Evolutionary conservation across 2,888 invertebrate species (phyloP), one percentile per base, ranked within the genome.

Genomic region (Lithophane leautieri): DNA sequence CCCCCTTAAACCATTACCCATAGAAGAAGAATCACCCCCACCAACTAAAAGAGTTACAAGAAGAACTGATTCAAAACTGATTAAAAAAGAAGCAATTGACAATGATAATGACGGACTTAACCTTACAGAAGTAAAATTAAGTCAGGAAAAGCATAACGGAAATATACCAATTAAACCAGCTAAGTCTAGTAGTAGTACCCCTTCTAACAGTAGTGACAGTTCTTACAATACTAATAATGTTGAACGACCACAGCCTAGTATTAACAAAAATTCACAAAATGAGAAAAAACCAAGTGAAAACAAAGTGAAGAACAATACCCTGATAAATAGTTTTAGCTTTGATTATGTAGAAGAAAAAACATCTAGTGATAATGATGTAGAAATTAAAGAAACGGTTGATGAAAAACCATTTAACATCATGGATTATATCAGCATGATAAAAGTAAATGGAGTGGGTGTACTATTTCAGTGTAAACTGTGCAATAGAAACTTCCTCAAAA

Each of bases 381-480:
- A 86, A 54, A 73, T 83, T 67, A 90, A 90, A 79, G 77, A 81
- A 19, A 79, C 81, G 25, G 78, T 82, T 73, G 78, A 82, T 74
- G 77, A 80, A 63, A 89, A 90, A 79, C 89, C 90, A 47, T 96
- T 96, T 83, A 90, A 96, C 83, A 96, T 96, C 52, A 95, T 96
- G 95, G 94, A 96, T 74, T 92, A 96, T 85, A 91, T 96, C 2
- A 94, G 93, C 79, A 95, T 91, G 86, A 95, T 96, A 14, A 96
- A 95, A 91, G 96, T 96, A 0, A 95, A 94, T 88, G 95, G 94
- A 61, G 95, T 96, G 3, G 97, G 97, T 68, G 89, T 93, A n/a
- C 86, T 97, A 28, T 96, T 94, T 86, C 95, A 96, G 82, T 97
- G 97, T 89, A 94, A 94, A 85, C 85, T 96, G 34, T 97, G 97